A percentile compares a stretch with the other conserved stretches of the same genome.
Conservation (phyloP, 2,797 vertebrate genomes). For the Pachyuromys duprasi region DNA sequence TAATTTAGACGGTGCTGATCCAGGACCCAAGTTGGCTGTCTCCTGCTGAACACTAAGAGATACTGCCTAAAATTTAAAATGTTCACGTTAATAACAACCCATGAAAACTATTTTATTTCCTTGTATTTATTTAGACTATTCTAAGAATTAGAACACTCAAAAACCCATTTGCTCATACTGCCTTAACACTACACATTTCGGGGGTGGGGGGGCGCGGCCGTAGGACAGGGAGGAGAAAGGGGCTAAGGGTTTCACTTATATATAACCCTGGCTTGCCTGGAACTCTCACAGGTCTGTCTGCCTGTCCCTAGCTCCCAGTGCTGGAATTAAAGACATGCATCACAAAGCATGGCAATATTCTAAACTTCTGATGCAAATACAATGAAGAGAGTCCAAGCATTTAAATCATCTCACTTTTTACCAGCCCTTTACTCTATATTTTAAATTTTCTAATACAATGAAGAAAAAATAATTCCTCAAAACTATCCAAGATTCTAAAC, state of each 20-base stretch:
- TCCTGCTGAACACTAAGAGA: slow-evolving; percentile 91
- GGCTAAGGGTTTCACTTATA: neutral
- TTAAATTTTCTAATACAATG: slow-evolving; percentile 8
- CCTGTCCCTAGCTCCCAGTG: neutral
- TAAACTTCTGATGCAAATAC: slow-evolving; percentile 16
- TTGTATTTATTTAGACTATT: slow-evolving; percentile 31
- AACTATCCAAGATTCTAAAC: slow-evolving; percentile 40
- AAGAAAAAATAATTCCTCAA: neutral
- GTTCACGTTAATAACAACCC: slow-evolving; percentile 42
- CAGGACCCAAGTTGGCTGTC: slow-evolving; percentile 85
- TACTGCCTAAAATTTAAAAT: slow-evolving; percentile 89
- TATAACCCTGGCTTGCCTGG: neutral
- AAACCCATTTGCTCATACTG: neutral
- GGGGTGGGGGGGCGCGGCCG: neutral
- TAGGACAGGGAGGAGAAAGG: no score
- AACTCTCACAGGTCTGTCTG: neutral
- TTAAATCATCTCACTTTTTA: slow-evolving; percentile 17
- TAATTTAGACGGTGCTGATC: slow-evolving; percentile 86
- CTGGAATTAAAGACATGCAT: neutral
- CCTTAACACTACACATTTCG: neutral
- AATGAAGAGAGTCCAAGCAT: neutral
- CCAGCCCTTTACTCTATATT: slow-evolving; percentile 34
- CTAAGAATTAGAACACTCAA: neutral
- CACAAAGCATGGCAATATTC: neutral
- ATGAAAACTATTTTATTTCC: neutral